Conservation (phyloP, 2,888 invertebrate genomes). For the Clivina fossor region DNA sequence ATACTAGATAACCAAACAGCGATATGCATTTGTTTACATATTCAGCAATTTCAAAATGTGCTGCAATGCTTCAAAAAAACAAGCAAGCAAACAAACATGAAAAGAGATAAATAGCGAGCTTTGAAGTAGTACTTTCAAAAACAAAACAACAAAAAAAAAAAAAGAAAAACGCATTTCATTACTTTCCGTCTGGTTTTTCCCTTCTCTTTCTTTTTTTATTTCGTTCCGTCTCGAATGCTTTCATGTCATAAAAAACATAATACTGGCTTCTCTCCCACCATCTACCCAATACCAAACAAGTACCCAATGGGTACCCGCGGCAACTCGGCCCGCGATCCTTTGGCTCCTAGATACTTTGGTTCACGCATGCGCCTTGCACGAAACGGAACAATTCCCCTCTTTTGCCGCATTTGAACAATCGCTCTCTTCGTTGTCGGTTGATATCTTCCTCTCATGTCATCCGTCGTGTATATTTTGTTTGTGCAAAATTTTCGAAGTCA, state of each 20-base stretch:
- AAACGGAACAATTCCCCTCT: slow-evolving; percentile 24
- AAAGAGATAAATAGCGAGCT: too few relatives aligned
- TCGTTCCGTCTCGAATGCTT: slow-evolving; percentile 20
- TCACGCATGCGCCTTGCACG: slow-evolving; percentile 20
- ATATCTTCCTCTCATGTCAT: slow-evolving; percentile 28
- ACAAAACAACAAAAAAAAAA: too few relatives aligned
- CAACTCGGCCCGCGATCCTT: slow-evolving; percentile 27
- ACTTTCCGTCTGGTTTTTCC: slow-evolving; percentile 19
- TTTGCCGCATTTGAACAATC: slow-evolving; percentile 34
- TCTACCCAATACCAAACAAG: slow-evolving; percentile 32
- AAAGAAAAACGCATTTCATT: slow-evolving; percentile 27
- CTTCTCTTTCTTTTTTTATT: slow-evolving; percentile 27
- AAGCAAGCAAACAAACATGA: too few relatives aligned
- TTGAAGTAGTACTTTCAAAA: slow-evolving; percentile 28
- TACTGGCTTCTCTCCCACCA: slow-evolving; percentile 21
- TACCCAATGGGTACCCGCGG: slow-evolving; percentile 33
- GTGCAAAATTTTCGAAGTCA: slow-evolving; percentile 17
- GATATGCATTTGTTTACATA: too few relatives aligned
- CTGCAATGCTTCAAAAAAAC: too few relatives aligned
- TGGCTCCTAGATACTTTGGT: slow-evolving; percentile 27
- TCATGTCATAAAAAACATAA: slow-evolving; percentile 21
- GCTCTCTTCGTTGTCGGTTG: slow-evolving; percentile 30
- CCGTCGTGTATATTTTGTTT: slow-evolving; percentile 17
- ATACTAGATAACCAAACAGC: too few relatives aligned
- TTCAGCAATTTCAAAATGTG: too few relatives aligned